Base-by-base conservation (phyloP, 1,140 invertebrate species). In the Cyphomyrmex costatus region DNA sequence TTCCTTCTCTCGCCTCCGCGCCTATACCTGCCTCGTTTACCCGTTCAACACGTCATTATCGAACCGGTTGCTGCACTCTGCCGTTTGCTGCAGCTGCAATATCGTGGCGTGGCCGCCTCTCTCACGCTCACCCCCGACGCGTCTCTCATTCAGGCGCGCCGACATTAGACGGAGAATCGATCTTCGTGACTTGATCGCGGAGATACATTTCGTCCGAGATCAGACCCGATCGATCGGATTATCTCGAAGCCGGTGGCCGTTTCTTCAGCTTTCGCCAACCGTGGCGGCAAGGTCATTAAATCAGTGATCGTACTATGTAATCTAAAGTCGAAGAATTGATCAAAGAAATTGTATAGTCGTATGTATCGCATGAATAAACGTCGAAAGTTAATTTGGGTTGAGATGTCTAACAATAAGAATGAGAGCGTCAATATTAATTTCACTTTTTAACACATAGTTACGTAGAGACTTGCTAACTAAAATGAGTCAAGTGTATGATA, bases 31-130 rank as follows among this genome's bases (percentile, higher is more conserved):
- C 78, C 86, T 91, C 86, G 89, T 91, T 91, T 89, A 88, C 78
- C 84, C 63, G 85, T 82, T 91, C 85, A 82, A 90, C 86, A 46
- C 87, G 89, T 92, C 90, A 93, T 93, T 93, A 93, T 90, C 91
- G 86, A 90, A 93, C 92, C 89, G 91, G 92, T 93, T 93, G 90
- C 85, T 86, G 90, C 82, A 88, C 78, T 91, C 90, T 85, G 90
- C 82, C 89, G 82, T 91, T 91, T 82, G 88, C 71, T 77, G 86
- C 90, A 90, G 92, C 89, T 90, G 89, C 88, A 53, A 85, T 77
- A 84, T 89, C 88, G 65, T 49, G 73, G 71, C 83, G 53, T 24
- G 73, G 36, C 63, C 27, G 87, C 24, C 58, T 89, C 89, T 92
- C 92, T 92, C 91, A 92, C 91, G 90, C 88, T 92, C 86, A 82